A percentile compares a stretch with the other conserved stretches of the same genome.
phyloP scores from a whole-genome alignment of 2,888 invertebrate genomes.

The Trichopria drosophilae region DNA sequence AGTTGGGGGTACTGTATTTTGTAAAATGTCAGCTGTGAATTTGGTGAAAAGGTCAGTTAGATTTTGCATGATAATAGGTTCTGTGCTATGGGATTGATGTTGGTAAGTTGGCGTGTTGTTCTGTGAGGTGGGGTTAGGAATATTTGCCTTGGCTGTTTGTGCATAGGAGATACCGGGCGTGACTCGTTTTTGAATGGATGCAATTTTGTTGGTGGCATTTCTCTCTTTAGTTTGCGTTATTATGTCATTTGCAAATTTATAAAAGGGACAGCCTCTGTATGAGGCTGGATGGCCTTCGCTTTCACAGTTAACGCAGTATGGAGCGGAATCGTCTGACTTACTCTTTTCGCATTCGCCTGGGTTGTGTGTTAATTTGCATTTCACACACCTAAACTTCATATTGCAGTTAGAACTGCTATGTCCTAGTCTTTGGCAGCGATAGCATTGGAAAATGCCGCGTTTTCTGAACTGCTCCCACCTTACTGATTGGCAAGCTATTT shows the following conservation, averaged over 20 bases:
- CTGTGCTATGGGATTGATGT: too few relatives aligned
- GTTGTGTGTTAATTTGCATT: constrained; percentile 26
- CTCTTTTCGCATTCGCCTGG: constrained; percentile 33
- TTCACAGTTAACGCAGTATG: constrained; percentile 8
- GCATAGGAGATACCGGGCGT: too few relatives aligned
- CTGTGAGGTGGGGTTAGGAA: too few relatives aligned
- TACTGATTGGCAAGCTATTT: constrained; percentile 10
- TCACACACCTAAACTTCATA: constrained; percentile 25
- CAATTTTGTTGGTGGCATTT: neutral
- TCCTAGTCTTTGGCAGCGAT: constrained; percentile 30
- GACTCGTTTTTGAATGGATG: too few relatives aligned
- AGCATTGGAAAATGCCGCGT: constrained; percentile 27
- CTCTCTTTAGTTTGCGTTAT: too few relatives aligned
- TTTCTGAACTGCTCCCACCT: constrained; percentile 25
- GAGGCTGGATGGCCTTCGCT: constrained; percentile 27
- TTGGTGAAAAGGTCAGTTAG: too few relatives aligned
- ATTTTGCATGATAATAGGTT: too few relatives aligned
- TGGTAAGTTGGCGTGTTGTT: too few relatives aligned
- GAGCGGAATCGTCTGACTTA: too few relatives aligned
- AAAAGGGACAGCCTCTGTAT: constrained; percentile 29
- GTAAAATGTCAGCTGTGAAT: too few relatives aligned
- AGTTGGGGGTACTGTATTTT: too few relatives aligned
- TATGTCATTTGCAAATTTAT: constrained; percentile 6
- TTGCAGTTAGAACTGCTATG: constrained; percentile 29
- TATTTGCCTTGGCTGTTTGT: too few relatives aligned